Conservation (phyloP, 1,140 invertebrate species). For the Drosophila trapezifrons region DNA sequence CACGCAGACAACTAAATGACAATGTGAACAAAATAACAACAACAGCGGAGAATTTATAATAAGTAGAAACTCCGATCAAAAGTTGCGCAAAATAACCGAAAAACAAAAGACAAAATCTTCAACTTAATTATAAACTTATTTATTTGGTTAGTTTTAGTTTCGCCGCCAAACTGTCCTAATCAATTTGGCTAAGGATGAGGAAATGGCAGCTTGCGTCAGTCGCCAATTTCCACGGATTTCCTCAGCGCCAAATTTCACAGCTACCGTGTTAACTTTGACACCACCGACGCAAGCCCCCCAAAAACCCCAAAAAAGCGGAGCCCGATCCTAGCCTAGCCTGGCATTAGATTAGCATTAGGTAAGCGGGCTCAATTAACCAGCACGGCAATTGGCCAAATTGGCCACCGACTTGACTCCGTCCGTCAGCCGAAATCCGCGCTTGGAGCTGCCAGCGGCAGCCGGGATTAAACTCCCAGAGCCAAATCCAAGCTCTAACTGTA, state of each 20-base stretch:
- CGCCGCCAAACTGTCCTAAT: conserved; percentile 72
- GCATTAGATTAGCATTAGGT: conserved; percentile 79
- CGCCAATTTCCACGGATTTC: conserved; percentile 65
- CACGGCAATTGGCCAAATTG: conserved; percentile 72
- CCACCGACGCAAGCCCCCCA: conserved; percentile 56
- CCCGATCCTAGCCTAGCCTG: conserved; percentile 39
- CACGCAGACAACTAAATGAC: conserved; percentile 80
- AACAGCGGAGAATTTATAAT: conserved; percentile 71
- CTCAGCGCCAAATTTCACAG: conserved; percentile 79
- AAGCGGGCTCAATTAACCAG: conserved; percentile 73
- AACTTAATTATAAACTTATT: conserved; percentile 78
- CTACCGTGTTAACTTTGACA: conserved; percentile 82
- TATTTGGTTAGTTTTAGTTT: conserved; percentile 65
- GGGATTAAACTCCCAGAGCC: conserved; percentile 45
- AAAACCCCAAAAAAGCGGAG: conserved; percentile 9
- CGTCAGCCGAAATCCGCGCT: conserved; percentile 31
- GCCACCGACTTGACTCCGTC: conserved; percentile 45
- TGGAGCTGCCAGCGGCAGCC: conserved; percentile 32
- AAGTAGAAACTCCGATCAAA: conserved; percentile 62
- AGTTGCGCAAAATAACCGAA: conserved; percentile 56
- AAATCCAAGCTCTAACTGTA: conserved; percentile 33
- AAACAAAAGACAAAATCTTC: conserved; percentile 49
- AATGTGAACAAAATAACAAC: conserved; percentile 76
- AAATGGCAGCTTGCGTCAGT: conserved; percentile 64
- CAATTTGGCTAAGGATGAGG: conserved; percentile 82